Evolutionary conservation across 2,113 vertebrate species (phyloP).

Genomic region (Pseudorectes ferrugineus): DNA sequence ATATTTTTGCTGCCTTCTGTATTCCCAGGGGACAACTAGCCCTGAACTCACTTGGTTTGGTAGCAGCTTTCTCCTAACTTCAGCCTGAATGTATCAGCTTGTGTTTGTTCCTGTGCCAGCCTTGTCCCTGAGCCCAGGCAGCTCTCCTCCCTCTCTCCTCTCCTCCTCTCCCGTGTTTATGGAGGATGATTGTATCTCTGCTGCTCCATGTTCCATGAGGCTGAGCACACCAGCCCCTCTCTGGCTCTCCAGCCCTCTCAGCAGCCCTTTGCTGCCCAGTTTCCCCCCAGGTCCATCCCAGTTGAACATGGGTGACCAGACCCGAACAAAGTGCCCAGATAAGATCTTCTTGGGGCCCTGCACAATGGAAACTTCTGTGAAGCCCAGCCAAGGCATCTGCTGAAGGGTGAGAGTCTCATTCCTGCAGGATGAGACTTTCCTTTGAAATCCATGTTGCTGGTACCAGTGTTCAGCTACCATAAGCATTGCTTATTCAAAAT

Average conservation of each 20-base stretch:
- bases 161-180: neutral
- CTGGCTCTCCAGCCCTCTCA: accelerated
- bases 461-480: accelerated
- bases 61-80: neutral
- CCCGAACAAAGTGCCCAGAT: slow-evolving; percentile 4
- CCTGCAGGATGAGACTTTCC: neutral
- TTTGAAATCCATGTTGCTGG: neutral
- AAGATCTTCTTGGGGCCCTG: neutral
- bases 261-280: neutral
- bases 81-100: accelerated
- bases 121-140: neutral
- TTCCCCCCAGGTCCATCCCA: accelerated
- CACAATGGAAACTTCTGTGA: slow-evolving; percentile 36
- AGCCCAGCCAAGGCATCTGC: neutral
- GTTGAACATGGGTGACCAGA: neutral
- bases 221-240: accelerated
- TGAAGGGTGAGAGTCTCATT: neutral
- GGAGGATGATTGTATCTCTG: neutral
- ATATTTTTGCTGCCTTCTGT: neutral
- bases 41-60: neutral
- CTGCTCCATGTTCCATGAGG: neutral
- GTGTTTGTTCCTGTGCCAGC: neutral
- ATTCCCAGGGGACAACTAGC: neutral
- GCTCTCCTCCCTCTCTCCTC: too few species aligned
- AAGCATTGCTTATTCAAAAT: neutral